A percentile compares a stretch with the other conserved stretches of the same genome.
phyloP scores from a whole-genome alignment of 2,888 invertebrate genomes.

The Drosophila pseudotakahashii region DNA sequence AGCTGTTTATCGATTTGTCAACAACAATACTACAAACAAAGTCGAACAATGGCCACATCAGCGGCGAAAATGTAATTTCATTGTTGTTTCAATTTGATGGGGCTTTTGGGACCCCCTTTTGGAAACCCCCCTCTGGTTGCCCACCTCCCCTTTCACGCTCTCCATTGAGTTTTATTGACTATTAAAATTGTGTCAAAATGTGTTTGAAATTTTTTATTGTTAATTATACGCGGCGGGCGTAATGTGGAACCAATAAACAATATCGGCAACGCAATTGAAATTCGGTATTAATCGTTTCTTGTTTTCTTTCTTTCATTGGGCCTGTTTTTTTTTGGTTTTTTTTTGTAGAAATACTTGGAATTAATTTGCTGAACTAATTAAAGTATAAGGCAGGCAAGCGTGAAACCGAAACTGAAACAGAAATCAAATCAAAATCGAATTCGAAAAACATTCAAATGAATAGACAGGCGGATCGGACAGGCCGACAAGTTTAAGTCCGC shows the following conservation, averaged over 20 bases:
- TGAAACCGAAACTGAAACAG: constrained; percentile 66
- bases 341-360: constrained; percentile 19
- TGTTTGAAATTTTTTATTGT: constrained; percentile 73
- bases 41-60: constrained; percentile 66
- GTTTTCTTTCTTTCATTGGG: neutral
- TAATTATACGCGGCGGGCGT: constrained; percentile 55
- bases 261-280: constrained; percentile 25
- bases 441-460: constrained; percentile 60
- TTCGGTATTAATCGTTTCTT: constrained; percentile 19
- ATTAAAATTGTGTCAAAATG: constrained; percentile 81
- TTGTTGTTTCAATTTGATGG: constrained; percentile 13
- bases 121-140: neutral
- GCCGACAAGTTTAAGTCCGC: constrained; percentile 44
- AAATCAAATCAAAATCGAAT: constrained; percentile 61
- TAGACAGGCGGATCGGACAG: constrained; percentile 74
- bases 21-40: constrained; percentile 55
- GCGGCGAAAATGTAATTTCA: constrained; percentile 37
- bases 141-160: neutral
- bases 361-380: constrained; percentile 28
- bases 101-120: constrained; percentile 1
- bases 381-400: constrained; percentile 51
- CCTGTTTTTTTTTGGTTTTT: neutral
- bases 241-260: constrained; percentile 44
- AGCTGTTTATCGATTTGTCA: constrained; percentile 80
- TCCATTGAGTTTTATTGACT: constrained; percentile 72